Base-by-base conservation (phyloP, 1,140 invertebrate species). In the Pogonognathellus flavescens region DNA sequence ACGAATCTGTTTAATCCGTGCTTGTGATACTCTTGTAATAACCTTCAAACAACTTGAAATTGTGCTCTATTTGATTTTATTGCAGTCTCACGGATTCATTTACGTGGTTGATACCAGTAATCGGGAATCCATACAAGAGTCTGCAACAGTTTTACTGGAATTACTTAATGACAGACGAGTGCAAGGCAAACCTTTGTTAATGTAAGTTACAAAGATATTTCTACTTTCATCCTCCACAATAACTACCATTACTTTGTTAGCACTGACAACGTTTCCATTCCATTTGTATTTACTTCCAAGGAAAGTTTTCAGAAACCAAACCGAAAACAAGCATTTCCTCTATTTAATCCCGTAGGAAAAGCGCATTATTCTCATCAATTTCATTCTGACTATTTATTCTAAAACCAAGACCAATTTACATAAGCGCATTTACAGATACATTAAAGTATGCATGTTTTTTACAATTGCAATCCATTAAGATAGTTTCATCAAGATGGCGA, bases 51-150 rank as follows among this genome's bases (percentile, higher is more conserved):
- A 41, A 41, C 6, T 20, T 25, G 20, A 66, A 66, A 66, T 9
- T 10, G 8, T 10, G 18, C 9, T 8, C 18, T 60, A 60, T 66
- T 66, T 66, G 22, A 10, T 31, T 10, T 14, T 6, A 31, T 18
- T 83, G 10, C 57, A 85, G 85, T 25, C 80, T 18, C 85, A 85
- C 50, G 85, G 85, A 53, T 62, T 85, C 9, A 82, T 85, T 31
- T 85, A 82, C n/a, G 85, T 85, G 14, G 85, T 85, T 13, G 85
- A 85, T 76, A 76, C 81, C 0, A 85, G 85, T 41, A 50, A 83
- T 31, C 85, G 81, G 2, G 85, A 82, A 18, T 60, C 80, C n/a
- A 22, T 85, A 22, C 20, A 49, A 18, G 85, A 85, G 20, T 62
- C 85, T 55, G 62, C 60, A 20, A n/a, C 52, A 31, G 57, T 85